These are phyloP conservation scores for Lepidochrysops patricia DNA, from an alignment of 2,888 invertebrate genomes.

Conservation along the genomic window DNA sequence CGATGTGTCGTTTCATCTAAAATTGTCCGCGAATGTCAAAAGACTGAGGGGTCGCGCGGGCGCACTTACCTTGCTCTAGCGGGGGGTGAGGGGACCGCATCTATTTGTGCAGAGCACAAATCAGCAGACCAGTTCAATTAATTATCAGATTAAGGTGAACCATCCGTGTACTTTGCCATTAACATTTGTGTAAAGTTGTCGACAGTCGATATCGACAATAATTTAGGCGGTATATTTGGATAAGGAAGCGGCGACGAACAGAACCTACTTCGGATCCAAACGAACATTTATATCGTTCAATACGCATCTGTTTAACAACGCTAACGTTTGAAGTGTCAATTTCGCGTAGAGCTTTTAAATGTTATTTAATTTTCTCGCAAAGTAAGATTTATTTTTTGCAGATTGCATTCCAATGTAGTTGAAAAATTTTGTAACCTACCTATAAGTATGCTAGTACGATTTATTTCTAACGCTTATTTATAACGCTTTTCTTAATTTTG, in stretches of 20 bases:
- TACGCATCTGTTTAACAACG: constrained; percentile 2
- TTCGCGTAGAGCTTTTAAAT: background rate
- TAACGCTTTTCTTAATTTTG: too few relatives aligned
- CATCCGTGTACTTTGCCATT: constrained; percentile 52
- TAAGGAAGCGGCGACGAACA: constrained; percentile 19
- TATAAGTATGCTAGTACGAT: too few relatives aligned
- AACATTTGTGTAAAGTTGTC: constrained; percentile 43
- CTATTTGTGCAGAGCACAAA: constrained; percentile 72
- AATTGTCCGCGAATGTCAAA: constrained; percentile 72
- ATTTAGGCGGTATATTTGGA: constrained; percentile 29
- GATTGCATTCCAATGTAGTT: background rate
- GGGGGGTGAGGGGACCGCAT: constrained; percentile 39
- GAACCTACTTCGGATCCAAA: constrained; percentile 3
- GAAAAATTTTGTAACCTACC: too few relatives aligned
- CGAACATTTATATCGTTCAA: background rate
- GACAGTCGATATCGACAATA: constrained; percentile 34
- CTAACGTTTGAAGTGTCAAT: constrained; percentile 3
- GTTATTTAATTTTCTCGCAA: background rate
- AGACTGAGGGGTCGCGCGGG: constrained; percentile 63
- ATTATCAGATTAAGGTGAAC: constrained; percentile 74
- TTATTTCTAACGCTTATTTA: too few relatives aligned
- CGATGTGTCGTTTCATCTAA: constrained; percentile 65
- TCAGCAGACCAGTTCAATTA: constrained; percentile 71
- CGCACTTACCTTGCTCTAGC: constrained; percentile 38
- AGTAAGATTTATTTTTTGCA: background rate